Percentiles rank a stretch among this genome's conserved stretches.
Conservation (phyloP, 2,888 invertebrate genomes). For the Drosophila pegasa region DNA sequence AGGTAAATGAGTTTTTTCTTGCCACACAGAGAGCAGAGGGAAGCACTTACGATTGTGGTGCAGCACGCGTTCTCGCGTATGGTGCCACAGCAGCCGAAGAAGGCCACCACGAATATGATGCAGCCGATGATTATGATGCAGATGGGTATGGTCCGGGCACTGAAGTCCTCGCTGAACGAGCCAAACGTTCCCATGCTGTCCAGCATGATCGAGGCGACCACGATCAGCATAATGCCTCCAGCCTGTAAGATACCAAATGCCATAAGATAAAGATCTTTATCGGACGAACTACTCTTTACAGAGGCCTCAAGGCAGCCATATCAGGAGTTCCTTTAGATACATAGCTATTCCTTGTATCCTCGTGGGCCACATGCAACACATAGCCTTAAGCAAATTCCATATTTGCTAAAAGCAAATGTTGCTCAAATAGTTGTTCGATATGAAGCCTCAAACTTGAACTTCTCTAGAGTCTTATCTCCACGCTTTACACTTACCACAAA, state of each 20-base stretch:
- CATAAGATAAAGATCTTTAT: no score
- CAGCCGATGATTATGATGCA: conserved; percentile 89
- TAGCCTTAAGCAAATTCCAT: neutral
- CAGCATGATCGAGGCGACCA: conserved; percentile 89
- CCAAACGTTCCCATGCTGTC: conserved; percentile 86
- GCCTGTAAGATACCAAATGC: conserved; percentile 86
- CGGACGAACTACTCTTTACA: no score
- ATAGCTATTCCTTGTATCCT: no score
- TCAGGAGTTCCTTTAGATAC: no score
- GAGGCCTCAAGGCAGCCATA: no score
- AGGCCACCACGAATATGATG: conserved; percentile 91
- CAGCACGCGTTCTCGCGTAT: conserved; percentile 94
- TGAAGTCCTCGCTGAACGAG: conserved; percentile 84
- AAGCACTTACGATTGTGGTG: conserved; percentile 89
- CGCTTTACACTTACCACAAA: conserved; percentile 78
- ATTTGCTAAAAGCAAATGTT: neutral
- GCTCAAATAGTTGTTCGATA: neutral
- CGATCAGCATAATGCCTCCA: conserved; percentile 89
- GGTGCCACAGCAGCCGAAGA: conserved; percentile 96
- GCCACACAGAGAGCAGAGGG: neutral
- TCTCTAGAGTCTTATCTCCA: neutral
- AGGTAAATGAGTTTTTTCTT: neutral
- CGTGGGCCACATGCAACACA: no score
- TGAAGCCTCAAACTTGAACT: neutral
- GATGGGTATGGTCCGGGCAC: conserved; percentile 87